Evolutionary conservation across 2,113 vertebrate species (phyloP).

Genomic region (Ammodytes dubius): DNA sequence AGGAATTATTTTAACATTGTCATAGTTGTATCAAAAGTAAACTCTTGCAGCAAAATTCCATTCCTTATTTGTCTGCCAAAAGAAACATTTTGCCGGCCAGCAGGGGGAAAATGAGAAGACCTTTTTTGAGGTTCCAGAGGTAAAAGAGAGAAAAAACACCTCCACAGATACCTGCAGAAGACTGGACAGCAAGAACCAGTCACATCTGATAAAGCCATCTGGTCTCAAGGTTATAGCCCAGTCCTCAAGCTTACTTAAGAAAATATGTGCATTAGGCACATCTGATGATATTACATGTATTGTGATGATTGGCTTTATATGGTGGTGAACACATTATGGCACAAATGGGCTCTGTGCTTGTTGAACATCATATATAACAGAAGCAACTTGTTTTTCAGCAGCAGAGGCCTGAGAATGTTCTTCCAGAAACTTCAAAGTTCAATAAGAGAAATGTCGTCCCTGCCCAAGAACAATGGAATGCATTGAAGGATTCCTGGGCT

Average conservation of each 20-base stretch:
- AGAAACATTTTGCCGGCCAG: conserved; percentile 17
- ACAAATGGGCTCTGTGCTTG: neutral
- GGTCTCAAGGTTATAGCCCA: conserved; percentile 39
- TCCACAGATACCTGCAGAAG: neutral
- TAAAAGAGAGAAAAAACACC: conserved; percentile 29
- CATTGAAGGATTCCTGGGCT: conserved; percentile 64
- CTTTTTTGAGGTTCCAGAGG: neutral
- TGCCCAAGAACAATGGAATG: conserved; percentile 36
- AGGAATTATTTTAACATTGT: neutral
- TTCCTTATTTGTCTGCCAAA: conserved; percentile 1
- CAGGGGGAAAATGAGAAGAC: conserved; percentile 21
- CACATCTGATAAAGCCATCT: conserved; percentile 28
- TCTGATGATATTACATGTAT: neutral
- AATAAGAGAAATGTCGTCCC: conserved; percentile 43
- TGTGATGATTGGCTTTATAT: neutral
- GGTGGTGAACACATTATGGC: neutral
- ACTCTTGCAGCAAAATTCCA: neutral
- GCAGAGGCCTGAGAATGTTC: conserved; percentile 23
- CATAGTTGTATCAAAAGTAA: neutral
- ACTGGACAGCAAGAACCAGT: conserved; percentile 1
- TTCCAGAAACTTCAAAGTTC: conserved; percentile 32
- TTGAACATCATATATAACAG: neutral
- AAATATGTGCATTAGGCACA: neutral
- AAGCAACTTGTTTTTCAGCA: conserved; percentile 23
- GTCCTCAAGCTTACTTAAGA: neutral